Percentiles rank a stretch among this genome's conserved stretches.
These are phyloP conservation scores for Gallinago media DNA, from an alignment of 2,113 vertebrate genomes.

Conservation along the genomic window DNA sequence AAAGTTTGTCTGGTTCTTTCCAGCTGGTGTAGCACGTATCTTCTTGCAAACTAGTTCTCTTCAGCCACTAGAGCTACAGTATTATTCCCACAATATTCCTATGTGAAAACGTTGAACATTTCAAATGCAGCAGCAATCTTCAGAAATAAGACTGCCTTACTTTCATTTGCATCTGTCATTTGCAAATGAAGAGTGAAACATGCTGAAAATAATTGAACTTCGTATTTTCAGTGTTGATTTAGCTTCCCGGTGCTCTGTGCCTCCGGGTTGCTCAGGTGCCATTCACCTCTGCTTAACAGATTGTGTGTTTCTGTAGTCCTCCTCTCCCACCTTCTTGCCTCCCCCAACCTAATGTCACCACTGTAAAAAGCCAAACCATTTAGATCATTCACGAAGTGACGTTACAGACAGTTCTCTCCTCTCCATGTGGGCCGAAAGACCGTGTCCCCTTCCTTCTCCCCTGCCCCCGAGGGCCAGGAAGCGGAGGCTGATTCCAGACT, in stretches of 20 bases:
- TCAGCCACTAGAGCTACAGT: not conserved
- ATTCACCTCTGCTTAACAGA: not conserved
- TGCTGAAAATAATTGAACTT: not conserved
- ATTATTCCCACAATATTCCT: not conserved
- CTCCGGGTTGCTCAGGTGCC: not conserved
- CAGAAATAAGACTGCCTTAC: not conserved
- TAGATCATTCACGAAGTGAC: not conserved
- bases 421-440: not conserved
- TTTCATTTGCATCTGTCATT: not conserved
- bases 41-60: not conserved
- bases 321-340: not conserved
- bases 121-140: not conserved
- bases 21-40: not conserved
- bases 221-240: not conserved
- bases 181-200: not conserved
- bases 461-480: rapidly evolving
- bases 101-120: not conserved
- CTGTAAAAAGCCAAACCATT: not conserved
- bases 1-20: not conserved
- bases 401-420: not conserved
- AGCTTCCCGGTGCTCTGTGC: not conserved
- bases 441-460: not conserved
- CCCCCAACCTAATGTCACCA: not conserved
- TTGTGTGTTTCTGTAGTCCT: not conserved
- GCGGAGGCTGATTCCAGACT: not conserved